A percentile compares a stretch with the other conserved stretches of the same genome.
Evolutionary conservation across 2,888 invertebrate genomes (phyloP).

Genomic region (Neoascia interrupta): DNA sequence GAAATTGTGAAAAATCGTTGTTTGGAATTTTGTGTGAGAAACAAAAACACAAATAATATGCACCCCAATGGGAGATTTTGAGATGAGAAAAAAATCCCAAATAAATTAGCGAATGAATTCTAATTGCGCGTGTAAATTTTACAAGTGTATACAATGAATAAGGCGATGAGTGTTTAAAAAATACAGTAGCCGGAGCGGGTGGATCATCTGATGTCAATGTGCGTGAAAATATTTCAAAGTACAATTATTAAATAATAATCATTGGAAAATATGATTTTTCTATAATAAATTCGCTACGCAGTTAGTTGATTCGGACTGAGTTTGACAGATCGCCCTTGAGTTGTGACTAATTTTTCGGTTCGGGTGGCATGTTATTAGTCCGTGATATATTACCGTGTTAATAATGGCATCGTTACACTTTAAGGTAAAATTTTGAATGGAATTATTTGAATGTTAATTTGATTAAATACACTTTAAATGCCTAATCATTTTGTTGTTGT

Average conservation of each 20-base stretch:
- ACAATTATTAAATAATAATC: not conserved
- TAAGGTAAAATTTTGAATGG: not conserved
- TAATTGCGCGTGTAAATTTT: slow-evolving; percentile 53
- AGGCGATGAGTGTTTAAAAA: slow-evolving; percentile 3
- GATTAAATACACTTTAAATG: not conserved
- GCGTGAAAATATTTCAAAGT: slow-evolving; percentile 5
- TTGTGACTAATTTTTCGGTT: slow-evolving; percentile 13
- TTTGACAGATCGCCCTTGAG: slow-evolving; percentile 21
- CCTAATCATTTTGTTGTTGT: not conserved
- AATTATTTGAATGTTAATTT: slow-evolving; percentile 12
- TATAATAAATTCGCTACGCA: too few species aligned
- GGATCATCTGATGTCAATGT: slow-evolving; percentile 31
- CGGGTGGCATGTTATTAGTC: slow-evolving; percentile 6
- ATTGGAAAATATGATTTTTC: slow-evolving; percentile 6
- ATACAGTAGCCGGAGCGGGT: not conserved
- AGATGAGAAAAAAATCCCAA: slow-evolving; percentile 47
- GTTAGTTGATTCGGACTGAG: slow-evolving; percentile 2
- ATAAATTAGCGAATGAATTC: slow-evolving; percentile 62
- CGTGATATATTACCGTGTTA: not conserved
- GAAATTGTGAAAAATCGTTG: slow-evolving; percentile 11
- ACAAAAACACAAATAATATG: slow-evolving; percentile 29
- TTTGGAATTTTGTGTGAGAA: slow-evolving; percentile 13
- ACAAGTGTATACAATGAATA: slow-evolving; percentile 27
- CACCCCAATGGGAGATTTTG: slow-evolving; percentile 33
- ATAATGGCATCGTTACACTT: slow-evolving; percentile 3